Evolutionary conservation across 2,888 invertebrate species (phyloP).

Genomic region (Carpatolechia fugitivella): DNA sequence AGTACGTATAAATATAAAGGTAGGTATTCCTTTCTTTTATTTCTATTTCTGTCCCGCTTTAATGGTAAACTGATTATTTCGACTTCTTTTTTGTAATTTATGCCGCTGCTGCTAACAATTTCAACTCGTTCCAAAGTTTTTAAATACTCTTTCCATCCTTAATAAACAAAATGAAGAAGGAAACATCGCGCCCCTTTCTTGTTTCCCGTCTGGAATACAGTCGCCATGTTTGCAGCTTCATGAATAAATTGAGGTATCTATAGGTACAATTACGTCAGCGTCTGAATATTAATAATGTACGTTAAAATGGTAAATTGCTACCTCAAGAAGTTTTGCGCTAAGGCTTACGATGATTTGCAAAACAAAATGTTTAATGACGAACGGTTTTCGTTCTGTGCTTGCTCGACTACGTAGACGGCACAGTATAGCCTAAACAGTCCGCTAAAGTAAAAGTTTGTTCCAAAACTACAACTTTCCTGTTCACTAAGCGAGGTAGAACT

Average conservation of each 20-base stretch:
- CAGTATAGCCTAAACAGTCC: conserved; percentile 18
- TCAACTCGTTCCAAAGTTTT: neutral
- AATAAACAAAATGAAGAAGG: neutral
- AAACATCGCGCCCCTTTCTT: neutral
- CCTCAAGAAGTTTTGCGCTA: conserved; percentile 11
- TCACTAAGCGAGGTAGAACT: conserved; percentile 41
- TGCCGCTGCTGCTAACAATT: neutral
- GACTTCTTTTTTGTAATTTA: neutral
- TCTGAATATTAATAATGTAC: conserved; percentile 14
- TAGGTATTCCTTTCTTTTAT: conserved; percentile 20
- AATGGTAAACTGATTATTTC: conserved; percentile 18
- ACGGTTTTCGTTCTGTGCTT: conserved; percentile 21
- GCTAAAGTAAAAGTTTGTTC: conserved; percentile 47
- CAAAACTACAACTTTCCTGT: conserved; percentile 40
- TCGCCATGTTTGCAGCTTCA: neutral
- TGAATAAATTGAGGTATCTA: conserved; percentile 9
- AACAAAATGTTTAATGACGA: conserved; percentile 30
- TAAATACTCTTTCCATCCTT: neutral
- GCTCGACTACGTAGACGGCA: neutral
- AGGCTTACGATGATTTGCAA: conserved; percentile 29
- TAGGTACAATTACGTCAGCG: conserved; percentile 8
- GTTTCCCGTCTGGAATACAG: neutral
- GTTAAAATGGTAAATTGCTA: conserved; percentile 4
- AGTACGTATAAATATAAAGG: conserved; percentile 25
- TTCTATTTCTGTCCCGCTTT: conserved; percentile 25